phyloP scores from a whole-genome alignment of 2,888 invertebrate genomes.

The Holacanthella duospinosa region DNA sequence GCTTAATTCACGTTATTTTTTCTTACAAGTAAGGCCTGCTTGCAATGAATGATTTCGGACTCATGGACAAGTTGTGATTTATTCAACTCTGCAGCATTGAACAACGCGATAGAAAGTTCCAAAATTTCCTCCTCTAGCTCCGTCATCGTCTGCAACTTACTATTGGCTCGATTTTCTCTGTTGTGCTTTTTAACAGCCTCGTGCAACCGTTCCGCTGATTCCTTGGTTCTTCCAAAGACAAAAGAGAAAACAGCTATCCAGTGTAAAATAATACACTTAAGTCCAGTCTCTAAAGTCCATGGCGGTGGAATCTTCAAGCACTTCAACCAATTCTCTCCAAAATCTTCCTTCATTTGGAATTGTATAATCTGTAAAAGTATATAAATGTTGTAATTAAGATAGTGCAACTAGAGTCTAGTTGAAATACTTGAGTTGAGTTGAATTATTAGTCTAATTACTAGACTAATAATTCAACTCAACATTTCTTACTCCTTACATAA shows the following conservation, averaged over 20 bases:
- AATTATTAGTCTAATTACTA: too few relatives aligned
- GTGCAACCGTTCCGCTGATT: neutral
- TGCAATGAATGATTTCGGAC: neutral
- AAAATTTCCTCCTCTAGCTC: neutral
- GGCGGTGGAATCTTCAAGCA: slow-evolving; percentile 49
- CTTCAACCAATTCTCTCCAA: slow-evolving; percentile 48
- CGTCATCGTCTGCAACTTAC: neutral
- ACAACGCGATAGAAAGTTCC: neutral
- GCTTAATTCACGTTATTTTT: neutral
- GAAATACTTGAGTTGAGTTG: too few relatives aligned
- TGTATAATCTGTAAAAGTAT: slow-evolving; percentile 42
- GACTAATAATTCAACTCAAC: too few relatives aligned
- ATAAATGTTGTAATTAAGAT: slow-evolving; percentile 13
- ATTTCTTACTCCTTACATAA: slow-evolving; percentile 11
- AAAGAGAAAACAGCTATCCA: slow-evolving; percentile 52
- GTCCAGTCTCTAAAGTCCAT: slow-evolving; percentile 48
- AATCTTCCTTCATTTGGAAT: slow-evolving; percentile 51
- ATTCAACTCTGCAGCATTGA: neutral
- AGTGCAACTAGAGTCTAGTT: too few relatives aligned
- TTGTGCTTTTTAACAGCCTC: neutral
- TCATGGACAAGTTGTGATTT: neutral
- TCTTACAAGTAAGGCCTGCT: neutral
- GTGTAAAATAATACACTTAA: slow-evolving; percentile 50
- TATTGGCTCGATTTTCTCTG: neutral
- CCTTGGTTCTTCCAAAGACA: slow-evolving; percentile 19